These are phyloP conservation scores for Hybos culiciformis DNA, from an alignment of 2,888 invertebrate genomes.

Conservation along the genomic window DNA sequence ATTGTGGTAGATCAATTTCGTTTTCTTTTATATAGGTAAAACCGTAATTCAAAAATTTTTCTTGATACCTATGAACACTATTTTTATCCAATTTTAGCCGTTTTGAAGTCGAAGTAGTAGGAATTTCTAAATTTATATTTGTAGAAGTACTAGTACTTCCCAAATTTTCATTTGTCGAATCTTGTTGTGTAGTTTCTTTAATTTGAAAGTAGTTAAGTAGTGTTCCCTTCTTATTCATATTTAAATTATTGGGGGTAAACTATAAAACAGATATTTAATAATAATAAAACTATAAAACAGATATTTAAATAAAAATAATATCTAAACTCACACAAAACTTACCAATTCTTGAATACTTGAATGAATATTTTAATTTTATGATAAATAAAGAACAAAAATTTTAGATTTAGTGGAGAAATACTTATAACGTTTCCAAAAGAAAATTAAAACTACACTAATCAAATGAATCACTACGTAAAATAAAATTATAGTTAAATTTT, in stretches of 20 bases:
- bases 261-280: no score
- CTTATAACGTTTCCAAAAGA: no score
- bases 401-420: no score
- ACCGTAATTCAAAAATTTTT: not conserved
- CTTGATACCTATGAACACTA: not conserved
- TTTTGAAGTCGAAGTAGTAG: not conserved
- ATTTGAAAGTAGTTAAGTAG: not conserved
- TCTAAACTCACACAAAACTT: no score
- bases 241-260: not conserved
- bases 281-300: no score
- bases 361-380: no score
- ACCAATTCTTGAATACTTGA: no score
- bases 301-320: no score
- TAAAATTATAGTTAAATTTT: no score
- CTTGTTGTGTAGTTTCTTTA: not conserved
- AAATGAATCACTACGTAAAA: no score
- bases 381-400: no score
- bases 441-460: no score
- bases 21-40: not conserved
- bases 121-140: not conserved
- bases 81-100: not conserved
- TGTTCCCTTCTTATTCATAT: not conserved
- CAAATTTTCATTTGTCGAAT: not conserved
- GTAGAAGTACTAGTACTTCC: not conserved
- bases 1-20: not conserved